phyloP scores from a whole-genome alignment of 2,113 vertebrate genomes.

The Erinaceus europaeus region DNA sequence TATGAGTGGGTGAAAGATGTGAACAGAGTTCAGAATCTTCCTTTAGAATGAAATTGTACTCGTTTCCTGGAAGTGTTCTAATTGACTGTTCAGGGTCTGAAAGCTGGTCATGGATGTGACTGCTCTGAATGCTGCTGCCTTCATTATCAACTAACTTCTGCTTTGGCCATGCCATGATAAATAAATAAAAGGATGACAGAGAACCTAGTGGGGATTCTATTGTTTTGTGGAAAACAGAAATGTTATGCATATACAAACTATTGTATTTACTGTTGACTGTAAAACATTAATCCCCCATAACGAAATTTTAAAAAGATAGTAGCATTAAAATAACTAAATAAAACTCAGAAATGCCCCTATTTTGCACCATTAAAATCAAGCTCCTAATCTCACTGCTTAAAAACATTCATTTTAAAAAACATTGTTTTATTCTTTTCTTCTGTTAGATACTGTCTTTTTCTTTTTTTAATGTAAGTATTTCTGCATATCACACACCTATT shows the following conservation, averaged over 20 bases:
- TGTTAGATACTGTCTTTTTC: neutral
- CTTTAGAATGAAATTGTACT: neutral
- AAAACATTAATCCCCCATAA: no score
- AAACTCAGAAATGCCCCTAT: neutral
- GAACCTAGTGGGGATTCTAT: no score
- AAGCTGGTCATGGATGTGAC: neutral
- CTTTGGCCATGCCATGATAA: neutral
- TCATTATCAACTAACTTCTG: neutral
- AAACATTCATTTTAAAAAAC: neutral
- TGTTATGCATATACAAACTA: no score
- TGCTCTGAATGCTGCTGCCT: neutral
- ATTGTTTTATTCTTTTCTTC: neutral
- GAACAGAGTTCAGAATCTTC: neutral
- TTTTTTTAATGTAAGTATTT: neutral
- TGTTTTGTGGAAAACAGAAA: no score
- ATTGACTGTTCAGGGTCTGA: neutral
- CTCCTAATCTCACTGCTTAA: constrained; percentile 19
- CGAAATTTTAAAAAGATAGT: no score
- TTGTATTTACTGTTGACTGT: no score
- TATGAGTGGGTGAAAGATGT: neutral
- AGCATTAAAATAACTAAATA: neutral
- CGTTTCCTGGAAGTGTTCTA: neutral
- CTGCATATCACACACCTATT: neutral
- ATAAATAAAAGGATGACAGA: no score
- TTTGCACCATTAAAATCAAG: constrained; percentile 29